phyloP scores from a whole-genome alignment of 2,797 vertebrate species.

The Tragelaphus oryx region DNA sequence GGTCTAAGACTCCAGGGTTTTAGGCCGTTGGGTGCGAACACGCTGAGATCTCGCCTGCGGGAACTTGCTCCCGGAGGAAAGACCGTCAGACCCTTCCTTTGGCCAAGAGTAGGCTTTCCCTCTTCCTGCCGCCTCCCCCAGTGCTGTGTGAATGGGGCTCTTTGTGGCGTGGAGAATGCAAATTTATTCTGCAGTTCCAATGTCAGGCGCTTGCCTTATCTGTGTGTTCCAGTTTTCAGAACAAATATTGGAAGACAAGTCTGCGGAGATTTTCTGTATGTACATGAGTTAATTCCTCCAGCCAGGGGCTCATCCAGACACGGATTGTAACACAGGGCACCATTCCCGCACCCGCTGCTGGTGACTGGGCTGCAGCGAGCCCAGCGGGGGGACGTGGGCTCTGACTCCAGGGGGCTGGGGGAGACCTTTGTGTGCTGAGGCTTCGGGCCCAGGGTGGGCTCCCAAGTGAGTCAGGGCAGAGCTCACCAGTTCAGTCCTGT shows the following conservation, averaged over 20 bases:
- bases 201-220: constrained; percentile 35
- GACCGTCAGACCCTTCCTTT: not conserved
- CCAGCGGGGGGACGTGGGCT: not conserved
- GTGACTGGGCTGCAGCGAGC: not conserved
- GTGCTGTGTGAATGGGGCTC: not conserved
- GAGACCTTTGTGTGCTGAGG: not conserved
- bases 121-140: not conserved
- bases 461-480: not conserved
- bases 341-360: constrained; percentile 3
- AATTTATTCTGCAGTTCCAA: constrained; percentile 50
- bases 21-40: not conserved
- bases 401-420: not conserved
- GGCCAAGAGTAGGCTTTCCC: not conserved
- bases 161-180: constrained; percentile 45
- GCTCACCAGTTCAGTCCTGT: not conserved
- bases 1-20: not conserved
- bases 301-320: constrained; percentile 36
- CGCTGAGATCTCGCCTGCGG: not conserved
- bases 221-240: constrained; percentile 60
- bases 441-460: not conserved
- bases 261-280: constrained; percentile 57
- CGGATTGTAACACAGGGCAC: constrained; percentile 29
- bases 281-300: constrained; percentile 30
- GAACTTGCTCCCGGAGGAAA: not conserved
- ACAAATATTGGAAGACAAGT: constrained; percentile 69